Evolutionary conservation across 1,140 invertebrate species (phyloP).

Genomic region (Drosophila triauraria): DNA sequence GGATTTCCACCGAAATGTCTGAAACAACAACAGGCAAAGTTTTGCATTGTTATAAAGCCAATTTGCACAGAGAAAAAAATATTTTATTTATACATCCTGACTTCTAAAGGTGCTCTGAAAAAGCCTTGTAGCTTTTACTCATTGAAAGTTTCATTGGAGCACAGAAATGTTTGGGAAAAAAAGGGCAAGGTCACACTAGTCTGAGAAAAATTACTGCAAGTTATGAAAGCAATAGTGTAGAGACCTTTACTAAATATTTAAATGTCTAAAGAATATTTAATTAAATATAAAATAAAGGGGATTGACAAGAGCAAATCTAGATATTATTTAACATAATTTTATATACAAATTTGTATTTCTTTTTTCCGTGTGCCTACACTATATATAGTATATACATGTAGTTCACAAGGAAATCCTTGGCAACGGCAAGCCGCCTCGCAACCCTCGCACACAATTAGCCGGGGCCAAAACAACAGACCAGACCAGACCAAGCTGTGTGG

Average conservation of each 20-base stretch:
- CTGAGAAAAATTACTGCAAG: no score
- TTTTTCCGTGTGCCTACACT: not conserved
- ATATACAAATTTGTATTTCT: not conserved
- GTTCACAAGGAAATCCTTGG: conserved; percentile 1
- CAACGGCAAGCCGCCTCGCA: conserved; percentile 8
- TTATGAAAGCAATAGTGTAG: no score
- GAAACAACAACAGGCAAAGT: conserved; percentile 43
- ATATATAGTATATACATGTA: not conserved
- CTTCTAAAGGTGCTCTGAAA: not conserved
- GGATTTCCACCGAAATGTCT: conserved; percentile 39
- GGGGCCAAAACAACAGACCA: conserved; percentile 14
- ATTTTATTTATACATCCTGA: no score
- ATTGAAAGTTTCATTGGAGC: no score
- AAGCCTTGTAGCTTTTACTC: not conserved
- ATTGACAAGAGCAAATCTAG: not conserved
- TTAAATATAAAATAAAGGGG: not conserved
- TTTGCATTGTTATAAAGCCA: conserved; percentile 47
- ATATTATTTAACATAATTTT: not conserved
- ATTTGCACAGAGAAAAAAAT: not conserved
- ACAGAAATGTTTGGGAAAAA: no score
- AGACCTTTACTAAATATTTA: no score
- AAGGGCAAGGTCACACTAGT: no score
- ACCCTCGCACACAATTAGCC: conserved; percentile 34
- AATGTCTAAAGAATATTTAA: no score
- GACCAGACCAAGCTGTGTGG: conserved; percentile 4